These are phyloP conservation scores for Muscicapa adusta DNA, from an alignment of 2,113 vertebrate genomes.

Conservation along the genomic window DNA sequence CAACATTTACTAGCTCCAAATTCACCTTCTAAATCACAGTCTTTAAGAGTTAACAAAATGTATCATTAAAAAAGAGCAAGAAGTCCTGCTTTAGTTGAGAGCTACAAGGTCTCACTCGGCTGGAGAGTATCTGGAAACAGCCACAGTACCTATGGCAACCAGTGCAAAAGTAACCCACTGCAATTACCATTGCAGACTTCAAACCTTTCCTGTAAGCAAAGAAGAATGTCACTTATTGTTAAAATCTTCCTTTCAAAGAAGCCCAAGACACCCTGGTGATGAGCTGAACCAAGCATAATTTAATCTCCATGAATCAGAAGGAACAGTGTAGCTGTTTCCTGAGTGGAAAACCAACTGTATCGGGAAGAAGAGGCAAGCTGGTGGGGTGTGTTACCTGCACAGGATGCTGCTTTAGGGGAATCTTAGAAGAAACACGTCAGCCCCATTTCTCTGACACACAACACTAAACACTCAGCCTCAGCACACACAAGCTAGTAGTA, in stretches of 20 bases:
- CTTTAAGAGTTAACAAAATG: neutral
- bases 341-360: neutral
- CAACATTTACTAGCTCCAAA: neutral
- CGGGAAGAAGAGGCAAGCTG: neutral
- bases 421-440: neutral
- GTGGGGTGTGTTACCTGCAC: neutral
- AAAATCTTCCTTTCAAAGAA: neutral
- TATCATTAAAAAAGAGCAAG: neutral
- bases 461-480: neutral
- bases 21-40: neutral
- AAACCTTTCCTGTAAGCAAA: constrained; percentile 1
- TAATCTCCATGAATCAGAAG: neutral
- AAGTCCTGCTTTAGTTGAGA: neutral
- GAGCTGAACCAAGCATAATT: neutral
- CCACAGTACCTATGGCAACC: constrained; percentile 31
- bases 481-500: neutral
- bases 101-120: neutral
- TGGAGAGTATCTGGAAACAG: neutral
- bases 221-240: neutral
- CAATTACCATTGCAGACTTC: neutral
- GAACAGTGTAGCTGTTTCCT: neutral
- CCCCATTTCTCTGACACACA: neutral
- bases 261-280: neutral
- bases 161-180: neutral
- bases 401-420: neutral